Evolutionary conservation across 2,797 vertebrate species (phyloP).

Genomic region (Rhinichthys osculus): DNA sequence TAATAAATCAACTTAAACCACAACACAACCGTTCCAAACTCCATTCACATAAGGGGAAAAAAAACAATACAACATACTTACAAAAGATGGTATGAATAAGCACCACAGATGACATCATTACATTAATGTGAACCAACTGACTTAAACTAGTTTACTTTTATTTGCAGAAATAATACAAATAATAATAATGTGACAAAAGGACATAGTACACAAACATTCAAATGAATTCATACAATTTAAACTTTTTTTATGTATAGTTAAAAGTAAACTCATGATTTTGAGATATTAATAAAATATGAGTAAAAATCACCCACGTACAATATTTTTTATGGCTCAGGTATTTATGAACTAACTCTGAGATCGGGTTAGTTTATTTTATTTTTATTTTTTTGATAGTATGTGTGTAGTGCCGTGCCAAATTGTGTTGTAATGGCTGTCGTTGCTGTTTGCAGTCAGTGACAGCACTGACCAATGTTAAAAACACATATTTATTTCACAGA

Average conservation of each 20-base stretch:
- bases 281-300: neutral
- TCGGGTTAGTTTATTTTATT: too few species aligned
- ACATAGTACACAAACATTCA: neutral
- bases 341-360: slow-evolving; percentile 19
- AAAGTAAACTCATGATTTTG: neutral
- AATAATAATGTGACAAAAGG: neutral
- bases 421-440: slow-evolving; percentile 8
- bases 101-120: slow-evolving; percentile 28
- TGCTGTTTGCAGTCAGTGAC: neutral
- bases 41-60: slow-evolving; percentile 20
- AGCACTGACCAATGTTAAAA: neutral
- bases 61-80: slow-evolving; percentile 36
- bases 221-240: neutral
- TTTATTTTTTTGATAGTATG: too few species aligned
- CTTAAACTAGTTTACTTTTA: neutral
- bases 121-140: slow-evolving; percentile 1
- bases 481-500: neutral
- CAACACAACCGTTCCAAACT: neutral
- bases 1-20: neutral
- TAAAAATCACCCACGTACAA: neutral
- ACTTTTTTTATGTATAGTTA: neutral
- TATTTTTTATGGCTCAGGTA: neutral
- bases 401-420: neutral
- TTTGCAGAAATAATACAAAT: neutral
- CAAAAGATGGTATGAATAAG: slow-evolving; percentile 32